A percentile compares a stretch with the other conserved stretches of the same genome.
Conservation (phyloP, 2,888 invertebrate genomes). For the Zelleria hepariella region DNA sequence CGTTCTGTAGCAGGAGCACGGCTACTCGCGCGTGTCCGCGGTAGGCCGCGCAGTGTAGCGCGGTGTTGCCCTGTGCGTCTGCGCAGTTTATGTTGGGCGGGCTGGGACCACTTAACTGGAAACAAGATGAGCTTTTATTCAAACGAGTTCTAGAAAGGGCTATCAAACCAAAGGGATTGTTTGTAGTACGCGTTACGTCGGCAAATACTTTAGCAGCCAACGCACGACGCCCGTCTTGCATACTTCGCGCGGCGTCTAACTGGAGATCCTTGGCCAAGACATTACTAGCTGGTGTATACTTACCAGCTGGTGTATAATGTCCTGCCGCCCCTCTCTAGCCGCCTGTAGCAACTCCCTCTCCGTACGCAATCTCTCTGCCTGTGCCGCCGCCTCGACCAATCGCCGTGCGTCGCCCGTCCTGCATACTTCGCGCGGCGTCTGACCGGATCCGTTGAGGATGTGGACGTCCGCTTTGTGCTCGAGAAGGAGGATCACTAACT, state of each 20-base stretch:
- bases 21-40: slow-evolving; percentile 75
- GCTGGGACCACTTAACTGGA: slow-evolving; percentile 67
- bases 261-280: slow-evolving; percentile 40
- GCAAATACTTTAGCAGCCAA: slow-evolving; percentile 52
- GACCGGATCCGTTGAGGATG: slow-evolving; percentile 76
- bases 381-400: slow-evolving; percentile 73
- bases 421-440: slow-evolving; percentile 70
- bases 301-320: slow-evolving; percentile 71
- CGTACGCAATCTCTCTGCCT: slow-evolving; percentile 65
- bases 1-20: slow-evolving; percentile 75
- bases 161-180: too few relatives aligned
- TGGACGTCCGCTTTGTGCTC: slow-evolving; percentile 75
- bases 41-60: slow-evolving; percentile 77
- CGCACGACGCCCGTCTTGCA: slow-evolving; percentile 69
- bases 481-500: slow-evolving; percentile 73
- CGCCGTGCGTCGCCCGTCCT: slow-evolving; percentile 69
- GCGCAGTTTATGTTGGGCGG: slow-evolving; percentile 76
- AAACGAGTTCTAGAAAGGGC: not conserved
- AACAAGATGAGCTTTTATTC: slow-evolving; percentile 8
- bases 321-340: slow-evolving; percentile 72
- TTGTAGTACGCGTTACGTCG: not conserved
- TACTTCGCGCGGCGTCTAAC: slow-evolving; percentile 70
- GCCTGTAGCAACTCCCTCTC: slow-evolving; percentile 72
- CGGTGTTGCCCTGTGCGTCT: slow-evolving; percentile 76
- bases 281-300: slow-evolving; percentile 13